Evolutionary conservation across 2,113 vertebrate species (phyloP), one percentile per base, ranked within the genome.

Genomic region (Scopus umbretta): DNA sequence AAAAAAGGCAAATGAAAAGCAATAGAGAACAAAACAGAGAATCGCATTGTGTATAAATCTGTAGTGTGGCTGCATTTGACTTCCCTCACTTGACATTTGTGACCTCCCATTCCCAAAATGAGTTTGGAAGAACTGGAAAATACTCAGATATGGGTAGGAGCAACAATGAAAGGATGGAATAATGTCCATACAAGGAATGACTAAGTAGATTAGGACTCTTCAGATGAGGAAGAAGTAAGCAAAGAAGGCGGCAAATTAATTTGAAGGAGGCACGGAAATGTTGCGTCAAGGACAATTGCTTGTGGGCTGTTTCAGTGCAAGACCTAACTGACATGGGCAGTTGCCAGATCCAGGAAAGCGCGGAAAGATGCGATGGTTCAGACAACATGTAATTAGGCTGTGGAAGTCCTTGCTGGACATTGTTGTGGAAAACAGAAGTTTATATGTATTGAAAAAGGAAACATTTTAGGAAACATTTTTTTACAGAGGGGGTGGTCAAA

Each of bases 311-410:
- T 91, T 67, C 56, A 34, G 3, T 91, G 38, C 1, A 2, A 91
- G 30, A 86, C 32, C 22, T 45, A 63, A 7, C 18, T 71, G 71
- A 42, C 86, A 50, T 14, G 13, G 27, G n/a, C 70, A 49, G 12
- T 58, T 79, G 45, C 25, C 1, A 2, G n/a, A 67, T 82, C 38
- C 27, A 63, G 20, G n/a, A 16, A 90, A 58, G 56, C 49, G 22
- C 6, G 66, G 30, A 68, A 76, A 66, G 36, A 38, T 70, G 52
- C 0, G 0, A 10, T 82, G 22, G 9, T 58, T 74, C 2, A 7
- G 16, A 11, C 30, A 79, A 26, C 0, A 2, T 27, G 5, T 27
- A 34, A 13, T 79, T 62, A 75, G 45, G 36, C 14, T 30, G 4
- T 70, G 20, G 43, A 42, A 66, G 7, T 61, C 36, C 7, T 66